Conservation (phyloP, 2,113 vertebrate genomes). For the Tenrec ecaudatus region DNA sequence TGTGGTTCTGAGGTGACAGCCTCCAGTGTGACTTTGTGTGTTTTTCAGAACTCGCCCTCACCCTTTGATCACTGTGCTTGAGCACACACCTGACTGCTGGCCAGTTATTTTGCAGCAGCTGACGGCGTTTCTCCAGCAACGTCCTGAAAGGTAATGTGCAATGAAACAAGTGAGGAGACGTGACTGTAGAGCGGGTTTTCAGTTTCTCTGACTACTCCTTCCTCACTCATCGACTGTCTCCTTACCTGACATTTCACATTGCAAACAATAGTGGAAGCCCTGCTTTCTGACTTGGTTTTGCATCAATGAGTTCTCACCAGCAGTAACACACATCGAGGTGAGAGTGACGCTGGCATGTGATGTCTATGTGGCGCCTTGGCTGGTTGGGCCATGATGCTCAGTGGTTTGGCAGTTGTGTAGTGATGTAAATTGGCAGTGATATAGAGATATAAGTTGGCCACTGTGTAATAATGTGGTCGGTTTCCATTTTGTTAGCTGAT, state of each 20-base stretch:
- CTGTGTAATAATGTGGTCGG: neutral
- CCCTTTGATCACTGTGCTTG: conserved; percentile 94
- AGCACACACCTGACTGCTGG: conserved; percentile 95
- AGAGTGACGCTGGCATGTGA: neutral
- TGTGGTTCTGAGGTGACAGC: conserved; percentile 21
- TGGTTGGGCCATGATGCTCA: too few species aligned
- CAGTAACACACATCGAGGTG: neutral
- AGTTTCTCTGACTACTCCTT: neutral
- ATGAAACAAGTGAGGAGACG: neutral
- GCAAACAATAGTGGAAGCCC: neutral
- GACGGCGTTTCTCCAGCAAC: conserved; percentile 88
- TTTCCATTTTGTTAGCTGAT: neutral
- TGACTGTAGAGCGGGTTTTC: neutral
- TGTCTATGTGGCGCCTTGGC: neutral
- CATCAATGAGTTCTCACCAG: neutral
- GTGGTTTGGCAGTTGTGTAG: neutral
- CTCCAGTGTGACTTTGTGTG: conserved; percentile 67
- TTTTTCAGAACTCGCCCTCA: conserved; percentile 92
- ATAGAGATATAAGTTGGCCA: neutral
- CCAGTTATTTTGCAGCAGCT: conserved; percentile 92
- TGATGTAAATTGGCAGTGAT: neutral
- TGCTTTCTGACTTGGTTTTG: neutral
- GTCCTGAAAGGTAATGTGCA: conserved; percentile 89
- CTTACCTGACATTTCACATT: neutral
- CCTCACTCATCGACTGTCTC: neutral